Evolutionary conservation across 2,113 vertebrate species (phyloP).

Genomic region (Melospiza georgiana): DNA sequence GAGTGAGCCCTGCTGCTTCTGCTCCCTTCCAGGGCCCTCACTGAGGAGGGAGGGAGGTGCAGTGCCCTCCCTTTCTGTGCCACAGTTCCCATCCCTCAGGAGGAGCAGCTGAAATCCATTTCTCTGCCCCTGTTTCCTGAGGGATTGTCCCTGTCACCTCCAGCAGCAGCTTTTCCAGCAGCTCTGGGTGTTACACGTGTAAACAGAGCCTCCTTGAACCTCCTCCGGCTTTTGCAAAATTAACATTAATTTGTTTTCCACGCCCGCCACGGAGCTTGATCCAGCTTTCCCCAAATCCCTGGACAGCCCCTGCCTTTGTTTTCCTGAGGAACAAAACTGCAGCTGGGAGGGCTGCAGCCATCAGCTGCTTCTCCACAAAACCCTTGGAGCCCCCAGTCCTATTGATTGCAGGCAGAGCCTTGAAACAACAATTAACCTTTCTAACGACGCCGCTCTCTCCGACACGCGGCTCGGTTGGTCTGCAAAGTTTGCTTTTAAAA

Average conservation of each 20-base stretch:
- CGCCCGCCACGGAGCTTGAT: background rate
- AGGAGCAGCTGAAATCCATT: background rate
- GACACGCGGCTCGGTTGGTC: background rate
- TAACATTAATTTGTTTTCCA: background rate
- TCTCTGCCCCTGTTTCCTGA: background rate
- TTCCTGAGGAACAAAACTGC: background rate
- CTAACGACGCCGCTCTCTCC: background rate
- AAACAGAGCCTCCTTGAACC: background rate
- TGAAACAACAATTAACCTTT: constrained; percentile 44
- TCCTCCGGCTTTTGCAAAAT: background rate
- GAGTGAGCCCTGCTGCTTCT: background rate
- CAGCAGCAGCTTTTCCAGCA: background rate
- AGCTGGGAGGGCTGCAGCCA: background rate
- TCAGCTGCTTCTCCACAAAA: background rate
- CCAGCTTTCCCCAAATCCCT: background rate
- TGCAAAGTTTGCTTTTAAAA: constrained; percentile 1
- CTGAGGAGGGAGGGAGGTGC: background rate
- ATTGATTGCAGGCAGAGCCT: background rate
- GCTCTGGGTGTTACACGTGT: fast-evolving
- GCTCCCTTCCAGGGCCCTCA: background rate
- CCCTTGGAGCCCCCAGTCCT: background rate
- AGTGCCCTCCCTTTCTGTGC: fast-evolving
- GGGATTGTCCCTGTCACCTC: background rate
- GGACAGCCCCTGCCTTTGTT: background rate
- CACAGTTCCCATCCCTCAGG: background rate